Evolutionary conservation across 2,888 invertebrate genomes (phyloP).

Genomic region (Cacoxenus indagator): DNA sequence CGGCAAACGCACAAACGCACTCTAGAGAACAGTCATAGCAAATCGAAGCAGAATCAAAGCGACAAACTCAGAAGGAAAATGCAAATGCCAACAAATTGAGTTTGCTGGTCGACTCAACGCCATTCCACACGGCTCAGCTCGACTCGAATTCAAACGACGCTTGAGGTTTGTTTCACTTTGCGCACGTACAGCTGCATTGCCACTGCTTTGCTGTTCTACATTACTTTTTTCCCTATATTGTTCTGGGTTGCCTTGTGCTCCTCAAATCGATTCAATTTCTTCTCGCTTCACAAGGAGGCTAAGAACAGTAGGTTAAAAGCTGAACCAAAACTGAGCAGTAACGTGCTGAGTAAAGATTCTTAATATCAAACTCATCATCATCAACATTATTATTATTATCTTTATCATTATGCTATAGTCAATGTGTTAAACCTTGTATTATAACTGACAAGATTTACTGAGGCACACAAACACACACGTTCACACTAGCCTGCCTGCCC

Average conservation of each 20-base stretch:
- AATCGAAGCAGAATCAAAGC: neutral
- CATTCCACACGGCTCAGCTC: no score
- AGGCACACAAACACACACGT: neutral
- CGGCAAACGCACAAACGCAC: no score
- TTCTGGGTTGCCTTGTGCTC: constrained; percentile 1
- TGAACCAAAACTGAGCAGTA: constrained; percentile 23
- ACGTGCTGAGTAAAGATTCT: neutral
- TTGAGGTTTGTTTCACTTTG: no score
- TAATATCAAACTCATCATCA: neutral
- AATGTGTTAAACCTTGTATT: neutral
- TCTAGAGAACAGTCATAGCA: neutral
- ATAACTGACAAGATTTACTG: neutral
- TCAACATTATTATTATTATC: neutral
- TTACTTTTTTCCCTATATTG: constrained; percentile 23
- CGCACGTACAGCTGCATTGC: no score
- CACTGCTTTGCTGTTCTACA: constrained; percentile 34
- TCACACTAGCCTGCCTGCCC: neutral
- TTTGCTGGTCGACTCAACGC: constrained; percentile 50
- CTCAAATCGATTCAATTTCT: constrained; percentile 60
- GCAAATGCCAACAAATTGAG: constrained; percentile 22
- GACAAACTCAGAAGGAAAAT: constrained; percentile 1
- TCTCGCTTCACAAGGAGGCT: constrained; percentile 58
- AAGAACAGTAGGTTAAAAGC: constrained; percentile 5
- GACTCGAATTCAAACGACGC: no score
- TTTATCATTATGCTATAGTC: neutral